Percentiles rank a stretch among this genome's conserved stretches.
These are phyloP conservation scores for Ceratotherium simum DNA, from an alignment of 2,113 vertebrate genomes.

Conservation along the genomic window DNA sequence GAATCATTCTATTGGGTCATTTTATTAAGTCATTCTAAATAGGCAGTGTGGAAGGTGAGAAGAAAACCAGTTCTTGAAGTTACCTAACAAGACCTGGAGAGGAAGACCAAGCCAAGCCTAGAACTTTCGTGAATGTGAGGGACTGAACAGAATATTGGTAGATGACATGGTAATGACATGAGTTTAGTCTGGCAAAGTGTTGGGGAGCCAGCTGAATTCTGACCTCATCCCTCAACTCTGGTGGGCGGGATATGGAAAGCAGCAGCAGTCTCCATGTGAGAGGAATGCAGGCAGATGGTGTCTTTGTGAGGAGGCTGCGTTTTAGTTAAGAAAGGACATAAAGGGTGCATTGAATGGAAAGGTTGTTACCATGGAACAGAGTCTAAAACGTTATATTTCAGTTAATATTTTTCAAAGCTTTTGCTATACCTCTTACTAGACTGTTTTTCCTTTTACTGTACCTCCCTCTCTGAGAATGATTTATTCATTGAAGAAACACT, in stretches of 20 bases:
- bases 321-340: slow-evolving; percentile 2
- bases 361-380: neutral
- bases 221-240: neutral
- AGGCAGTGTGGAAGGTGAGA: neutral
- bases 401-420: neutral
- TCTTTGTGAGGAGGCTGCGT: neutral
- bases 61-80: neutral
- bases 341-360: neutral
- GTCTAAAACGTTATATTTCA: neutral
- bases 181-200: neutral
- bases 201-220: neutral
- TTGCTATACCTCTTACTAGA: neutral
- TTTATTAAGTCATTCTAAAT: neutral
- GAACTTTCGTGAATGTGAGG: neutral
- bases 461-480: neutral
- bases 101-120: neutral
- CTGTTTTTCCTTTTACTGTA: neutral
- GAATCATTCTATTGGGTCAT: neutral
- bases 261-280: neutral
- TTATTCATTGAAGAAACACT: neutral
- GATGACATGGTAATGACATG: neutral
- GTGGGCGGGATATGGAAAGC: neutral
- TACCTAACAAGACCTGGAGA: neutral
- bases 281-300: neutral
- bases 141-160: neutral